Evolutionary conservation across 2,113 vertebrate genomes (phyloP), one percentile per base, ranked within the genome.

Genomic region (Enhydra lutris): DNA sequence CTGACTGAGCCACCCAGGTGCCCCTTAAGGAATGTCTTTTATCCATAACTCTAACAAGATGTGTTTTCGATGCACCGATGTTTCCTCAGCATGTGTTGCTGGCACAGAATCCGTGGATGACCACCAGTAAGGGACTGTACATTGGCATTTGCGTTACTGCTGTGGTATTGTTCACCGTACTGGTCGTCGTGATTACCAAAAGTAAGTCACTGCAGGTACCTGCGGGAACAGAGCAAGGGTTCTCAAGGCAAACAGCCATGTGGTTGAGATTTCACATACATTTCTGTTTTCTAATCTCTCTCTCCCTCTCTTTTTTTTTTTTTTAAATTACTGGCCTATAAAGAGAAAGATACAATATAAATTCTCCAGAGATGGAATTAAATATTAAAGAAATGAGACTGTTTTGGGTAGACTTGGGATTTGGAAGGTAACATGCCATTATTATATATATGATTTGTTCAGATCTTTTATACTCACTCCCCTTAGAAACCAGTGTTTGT

Each of bases 141-240:
- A 23, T 98, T 7, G 97, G 95, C 71, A 34, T 97, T 29, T 31
- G 65, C 7, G 3, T 96, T 0, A 82, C 63, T 65, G 87, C 9
- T 6, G 63, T 23, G 0, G 1, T 98, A 7, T 59, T 98, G 61
- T 50, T 96, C 71, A 3, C 84, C 55, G 2, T 98, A 78, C 63
- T 98, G 90, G 52, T 79, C 65, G 69, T 96, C 24, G 7, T 97
- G 31, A 34, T 98, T 29, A 15, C 59, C 24, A 97, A 86, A 92
- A 82, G 98, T 98, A 89, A 98, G 98, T 98, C 12, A 14, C 52
- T 89, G 69, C 6, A 17, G 84, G 4, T 83, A 8, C 42, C 24
- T 0, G 7, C 1, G 29, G 20, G 21, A 31, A 18, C 24, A 45
- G 17, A 79, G 8, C 3, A 67, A n/a, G 39, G 39, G 6, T 11